Base-by-base conservation (phyloP, 2,797 vertebrate genomes). In the Syngnathus acus region DNA sequence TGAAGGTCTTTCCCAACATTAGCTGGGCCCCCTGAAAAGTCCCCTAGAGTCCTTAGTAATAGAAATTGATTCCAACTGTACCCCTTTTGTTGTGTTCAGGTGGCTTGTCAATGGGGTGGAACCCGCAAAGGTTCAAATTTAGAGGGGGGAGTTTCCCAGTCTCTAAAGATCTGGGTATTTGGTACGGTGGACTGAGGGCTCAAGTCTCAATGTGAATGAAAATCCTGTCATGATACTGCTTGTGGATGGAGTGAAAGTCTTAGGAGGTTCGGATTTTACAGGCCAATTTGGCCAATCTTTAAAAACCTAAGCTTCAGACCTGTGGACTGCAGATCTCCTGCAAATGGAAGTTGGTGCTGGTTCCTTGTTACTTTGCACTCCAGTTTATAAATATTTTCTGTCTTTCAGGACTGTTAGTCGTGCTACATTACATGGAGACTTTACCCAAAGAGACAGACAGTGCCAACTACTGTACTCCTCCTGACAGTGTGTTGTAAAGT, bases 1-100 rank as follows among this genome's bases (percentile, higher is more conserved):
- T 69, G 67, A 67, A 59, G 6, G 13, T 67, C 47, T 72, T 73
- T 57, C 38, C 55, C 32, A 55, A 55, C 23, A 26, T 55, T 32
- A 32, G 54, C 11, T 55, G 23, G 53, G 3, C 23, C 53, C 23
- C 23, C 26, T 26, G 32, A 54, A 55, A 55, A 26, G 53, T 26
- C 10, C 23, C 32, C 32, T 32, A 32, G 32, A 32, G 32, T 32
- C 32, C 32, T 32, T 32, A 32, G 32, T 32, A 32, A 45, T 13
- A 11, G 10, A 45, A 45, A 45, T 14, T 45, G 43, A 45, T 45
- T 11, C 9, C 43, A 45, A 45, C 43, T 45, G 0, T 14, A 45
- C 43, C 4, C 43, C 10, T 45, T 45, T 45, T 11, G 11, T 13
- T 45, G 43, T 45, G 13, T 45, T 45, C 43, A 3, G 43, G 13